Evolutionary conservation across 2,113 vertebrate species (phyloP).

Genomic region (Psilopsiagon aurifrons): DNA sequence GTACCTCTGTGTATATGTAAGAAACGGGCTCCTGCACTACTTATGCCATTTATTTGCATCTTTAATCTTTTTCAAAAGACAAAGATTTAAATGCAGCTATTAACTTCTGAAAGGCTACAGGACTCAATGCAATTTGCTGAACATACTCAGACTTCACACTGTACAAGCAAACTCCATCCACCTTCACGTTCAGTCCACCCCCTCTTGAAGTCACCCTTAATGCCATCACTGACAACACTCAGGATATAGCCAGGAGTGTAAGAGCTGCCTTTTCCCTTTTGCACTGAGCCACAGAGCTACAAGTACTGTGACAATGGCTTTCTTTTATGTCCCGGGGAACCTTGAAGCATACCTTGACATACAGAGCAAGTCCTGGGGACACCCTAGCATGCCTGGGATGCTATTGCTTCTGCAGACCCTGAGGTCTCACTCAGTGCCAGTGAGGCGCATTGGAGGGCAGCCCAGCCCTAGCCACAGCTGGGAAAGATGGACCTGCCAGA

Average conservation of each 20-base stretch:
- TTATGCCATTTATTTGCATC: background rate
- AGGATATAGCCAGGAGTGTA: too few species aligned
- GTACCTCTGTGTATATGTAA: background rate
- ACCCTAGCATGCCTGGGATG: fast-evolving
- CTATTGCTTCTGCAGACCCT: background rate
- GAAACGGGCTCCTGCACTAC: background rate
- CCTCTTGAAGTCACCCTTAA: background rate
- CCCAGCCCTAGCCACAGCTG: background rate
- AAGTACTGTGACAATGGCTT: background rate
- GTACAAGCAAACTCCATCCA: background rate
- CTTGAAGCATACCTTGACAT: fast-evolving
- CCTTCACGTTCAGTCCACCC: background rate
- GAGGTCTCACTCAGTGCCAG: background rate
- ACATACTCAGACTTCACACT: background rate
- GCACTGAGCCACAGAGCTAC: fast-evolving
- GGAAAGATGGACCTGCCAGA: background rate
- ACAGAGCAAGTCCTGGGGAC: background rate
- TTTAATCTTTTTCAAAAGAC: background rate
- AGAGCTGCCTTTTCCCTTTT: background rate
- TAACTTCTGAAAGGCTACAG: background rate
- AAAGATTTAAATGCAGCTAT: background rate
- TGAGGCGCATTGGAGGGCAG: background rate
- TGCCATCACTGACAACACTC: background rate
- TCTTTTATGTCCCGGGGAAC: fast-evolving
- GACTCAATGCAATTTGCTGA: background rate